phyloP scores from a whole-genome alignment of 2,113 vertebrate species.

The Bungarus multicinctus region DNA sequence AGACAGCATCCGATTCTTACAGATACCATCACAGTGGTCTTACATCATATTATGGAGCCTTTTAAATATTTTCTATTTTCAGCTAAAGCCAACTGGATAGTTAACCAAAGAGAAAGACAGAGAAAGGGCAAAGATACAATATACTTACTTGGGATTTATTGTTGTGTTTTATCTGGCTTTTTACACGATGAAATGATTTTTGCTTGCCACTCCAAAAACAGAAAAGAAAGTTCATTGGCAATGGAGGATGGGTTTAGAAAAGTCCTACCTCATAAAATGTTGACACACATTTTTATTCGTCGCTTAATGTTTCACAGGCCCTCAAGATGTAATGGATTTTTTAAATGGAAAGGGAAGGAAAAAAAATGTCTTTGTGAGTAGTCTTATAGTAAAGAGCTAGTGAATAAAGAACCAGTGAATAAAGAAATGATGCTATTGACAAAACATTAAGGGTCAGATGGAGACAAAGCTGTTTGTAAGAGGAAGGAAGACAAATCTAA shows the following conservation, averaged over 20 bases:
- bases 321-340: conserved; percentile 2
- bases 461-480: neutral
- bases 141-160: neutral
- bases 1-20: neutral
- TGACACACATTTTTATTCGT: conserved; percentile 16
- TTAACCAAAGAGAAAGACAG: neutral
- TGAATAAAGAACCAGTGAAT: neutral
- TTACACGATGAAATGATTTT: conserved; percentile 13
- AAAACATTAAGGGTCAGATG: neutral
- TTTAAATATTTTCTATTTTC: neutral
- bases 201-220: neutral
- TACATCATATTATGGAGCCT: neutral
- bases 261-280: conserved; percentile 5
- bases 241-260: neutral
- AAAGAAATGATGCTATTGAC: neutral
- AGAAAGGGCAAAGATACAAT: neutral
- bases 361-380: neutral
- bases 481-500: conserved; percentile 6
- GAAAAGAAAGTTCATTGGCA: conserved; percentile 23
- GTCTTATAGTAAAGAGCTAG: conserved; percentile 1
- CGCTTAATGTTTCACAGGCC: conserved; percentile 14
- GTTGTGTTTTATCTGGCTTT: neutral
- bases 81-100: neutral
- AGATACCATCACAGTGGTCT: neutral
- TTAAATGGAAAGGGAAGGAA: neutral